Conservation (phyloP, 2,113 vertebrate species). For the Pomatorhinus ruficollis region DNA sequence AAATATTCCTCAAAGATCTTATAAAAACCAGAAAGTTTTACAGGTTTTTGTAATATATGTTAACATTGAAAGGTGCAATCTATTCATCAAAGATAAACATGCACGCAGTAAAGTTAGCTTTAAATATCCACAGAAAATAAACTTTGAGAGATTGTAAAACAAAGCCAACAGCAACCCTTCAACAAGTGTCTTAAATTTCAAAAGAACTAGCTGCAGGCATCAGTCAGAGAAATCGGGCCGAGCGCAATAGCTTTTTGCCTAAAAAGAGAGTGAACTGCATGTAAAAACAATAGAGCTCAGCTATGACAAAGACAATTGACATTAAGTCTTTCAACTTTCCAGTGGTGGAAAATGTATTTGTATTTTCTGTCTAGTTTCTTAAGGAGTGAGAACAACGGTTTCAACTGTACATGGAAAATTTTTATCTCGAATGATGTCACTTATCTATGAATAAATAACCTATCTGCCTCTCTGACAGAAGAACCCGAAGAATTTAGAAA, state of each 20-base stretch:
- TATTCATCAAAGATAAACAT: background rate
- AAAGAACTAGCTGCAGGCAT: background rate
- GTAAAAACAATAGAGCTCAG: background rate
- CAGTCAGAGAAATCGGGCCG: background rate
- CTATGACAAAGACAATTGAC: background rate
- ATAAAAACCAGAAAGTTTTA: background rate
- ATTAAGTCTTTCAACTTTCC: background rate
- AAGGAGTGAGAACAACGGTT: background rate
- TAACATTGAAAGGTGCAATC: background rate
- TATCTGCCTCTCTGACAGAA: background rate
- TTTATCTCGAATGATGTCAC: background rate
- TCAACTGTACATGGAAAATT: background rate
- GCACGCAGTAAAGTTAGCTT: background rate
- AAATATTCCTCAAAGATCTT: background rate
- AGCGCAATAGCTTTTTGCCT: background rate
- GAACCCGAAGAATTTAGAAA: background rate
- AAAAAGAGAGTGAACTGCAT: background rate
- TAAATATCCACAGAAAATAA: background rate
- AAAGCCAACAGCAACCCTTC: background rate
- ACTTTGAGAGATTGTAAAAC: background rate
- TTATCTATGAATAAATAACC: background rate
- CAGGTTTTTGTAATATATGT: background rate
- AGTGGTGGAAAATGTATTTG: background rate
- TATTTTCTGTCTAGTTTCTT: background rate
- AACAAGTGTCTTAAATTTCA: background rate